Base-by-base conservation (phyloP, 1,140 invertebrate species). In the Drosophila albomicans region DNA sequence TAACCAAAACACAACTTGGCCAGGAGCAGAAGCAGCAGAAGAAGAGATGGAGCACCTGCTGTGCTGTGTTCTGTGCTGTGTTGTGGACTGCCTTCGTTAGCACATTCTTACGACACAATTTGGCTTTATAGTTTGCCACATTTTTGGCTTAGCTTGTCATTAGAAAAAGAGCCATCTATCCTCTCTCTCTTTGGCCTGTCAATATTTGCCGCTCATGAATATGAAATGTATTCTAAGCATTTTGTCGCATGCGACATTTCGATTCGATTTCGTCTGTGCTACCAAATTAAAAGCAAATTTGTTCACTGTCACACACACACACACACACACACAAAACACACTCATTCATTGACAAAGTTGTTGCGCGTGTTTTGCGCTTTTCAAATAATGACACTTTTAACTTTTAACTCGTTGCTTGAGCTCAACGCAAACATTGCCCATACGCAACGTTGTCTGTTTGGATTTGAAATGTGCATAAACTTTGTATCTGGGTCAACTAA, bases 211-310 rank as follows among this genome's bases (percentile, higher is more conserved):
- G 48, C 62, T 59, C 65, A 72, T 85, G 79, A 69, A 75, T 87
- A 72, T 67, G 38, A 65, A 79, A 87, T 87, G 56, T 64, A 13
- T 49, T 67, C 20, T 15, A 62, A 46, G 41, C 11, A 59, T 30
- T 45, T 6, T 15, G 32, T 11, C 20, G 35, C 30, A 38, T 57
- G 61, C 20, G 30, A 43, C 20, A 59, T 52, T 75, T 75, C 41
- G 45, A 41, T 35, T 16, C 20, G 20, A 65, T 52, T 61, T 10
- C 35, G 35, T 38, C 35, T 38, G 32, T 48, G 28, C 38, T 32
- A 48, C 46, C 25, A 80, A 84, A 87, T 89, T 80, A 84, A 88
- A 88, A 84, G 81, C 74, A 88, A 88, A 88, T 88, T 84, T 76
- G 48, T 65, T 67, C 78, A 68, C 43, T 70, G 78, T 81, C 80